phyloP scores from a whole-genome alignment of 2,888 invertebrate genomes.

The Mesoligia furuncula region DNA sequence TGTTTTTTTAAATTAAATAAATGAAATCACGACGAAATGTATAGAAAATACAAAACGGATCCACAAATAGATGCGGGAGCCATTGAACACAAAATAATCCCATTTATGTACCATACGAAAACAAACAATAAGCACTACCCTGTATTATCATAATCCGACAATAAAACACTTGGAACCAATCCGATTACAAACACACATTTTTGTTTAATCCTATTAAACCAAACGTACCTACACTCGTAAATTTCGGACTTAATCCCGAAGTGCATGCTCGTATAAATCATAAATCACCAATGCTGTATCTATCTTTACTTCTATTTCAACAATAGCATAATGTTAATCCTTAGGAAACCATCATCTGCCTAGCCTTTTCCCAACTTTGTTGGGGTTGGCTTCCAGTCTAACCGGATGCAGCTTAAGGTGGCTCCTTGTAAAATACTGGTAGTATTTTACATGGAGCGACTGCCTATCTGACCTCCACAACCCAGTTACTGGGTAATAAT shows the following conservation, averaged over 20 bases:
- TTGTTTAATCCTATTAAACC: slow-evolving; percentile 63
- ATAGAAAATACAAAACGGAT: not conserved
- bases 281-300: slow-evolving; percentile 5
- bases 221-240: slow-evolving; percentile 40
- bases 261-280: slow-evolving; percentile 30
- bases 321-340: not conserved
- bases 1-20: too few species aligned
- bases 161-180: slow-evolving; percentile 56
- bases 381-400: not conserved
- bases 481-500: not conserved
- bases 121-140: slow-evolving; percentile 50
- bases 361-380: not conserved
- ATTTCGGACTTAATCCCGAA: slow-evolving; percentile 43
- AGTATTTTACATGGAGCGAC: not conserved
- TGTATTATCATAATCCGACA: slow-evolving; percentile 56
- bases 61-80: slow-evolving; percentile 3
- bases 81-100: slow-evolving; percentile 23
- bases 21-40: not conserved
- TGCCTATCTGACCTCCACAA: not conserved
- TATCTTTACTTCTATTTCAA: not conserved
- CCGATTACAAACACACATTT: slow-evolving; percentile 59
- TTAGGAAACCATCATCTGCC: not conserved
- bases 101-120: slow-evolving; percentile 32
- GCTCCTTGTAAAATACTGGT: too few species aligned
- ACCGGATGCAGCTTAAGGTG: too few species aligned